These are phyloP conservation scores for Amaurobius ferox DNA, from an alignment of 2,888 invertebrate species.

Conservation along the genomic window DNA sequence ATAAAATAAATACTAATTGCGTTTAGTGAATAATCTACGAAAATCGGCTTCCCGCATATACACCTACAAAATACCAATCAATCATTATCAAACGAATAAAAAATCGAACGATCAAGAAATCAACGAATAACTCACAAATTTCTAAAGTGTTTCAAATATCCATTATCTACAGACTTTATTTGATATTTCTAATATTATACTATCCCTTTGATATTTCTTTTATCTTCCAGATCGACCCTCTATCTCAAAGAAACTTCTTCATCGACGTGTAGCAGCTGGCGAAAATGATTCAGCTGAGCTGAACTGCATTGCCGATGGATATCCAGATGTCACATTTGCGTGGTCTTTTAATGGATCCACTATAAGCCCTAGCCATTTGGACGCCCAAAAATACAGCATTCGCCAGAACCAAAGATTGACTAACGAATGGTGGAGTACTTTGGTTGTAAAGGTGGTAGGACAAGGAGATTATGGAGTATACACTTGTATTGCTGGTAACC, in stretches of 20 bases:
- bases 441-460: conserved; percentile 88
- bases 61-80: too few species aligned
- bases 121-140: too few species aligned
- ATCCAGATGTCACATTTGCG: conserved; percentile 88
- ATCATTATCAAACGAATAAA: too few species aligned
- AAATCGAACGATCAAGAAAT: too few species aligned
- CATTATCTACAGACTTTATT: too few species aligned
- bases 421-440: conserved; percentile 73
- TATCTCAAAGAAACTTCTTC: conserved; percentile 22
- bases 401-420: conserved; percentile 15
- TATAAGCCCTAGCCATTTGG: conserved; percentile 75
- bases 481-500: conserved; percentile 91
- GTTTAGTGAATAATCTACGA: too few species aligned
- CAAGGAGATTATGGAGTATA: conserved; percentile 92
- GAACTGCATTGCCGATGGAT: conserved; percentile 85
- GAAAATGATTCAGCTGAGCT: conserved; percentile 77
- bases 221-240: conserved; percentile 39
- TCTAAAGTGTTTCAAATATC: too few species aligned
- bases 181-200: too few species aligned
- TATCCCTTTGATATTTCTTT: too few species aligned
- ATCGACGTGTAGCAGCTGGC: conserved; percentile 38
- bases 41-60: too few species aligned
- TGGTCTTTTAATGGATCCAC: conserved; percentile 90
- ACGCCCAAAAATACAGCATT: conserved; percentile 41
- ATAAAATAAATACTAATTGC: too few species aligned